These are phyloP conservation scores for Daboia siamensis DNA, from an alignment of 2,113 vertebrate genomes.

Conservation along the genomic window DNA sequence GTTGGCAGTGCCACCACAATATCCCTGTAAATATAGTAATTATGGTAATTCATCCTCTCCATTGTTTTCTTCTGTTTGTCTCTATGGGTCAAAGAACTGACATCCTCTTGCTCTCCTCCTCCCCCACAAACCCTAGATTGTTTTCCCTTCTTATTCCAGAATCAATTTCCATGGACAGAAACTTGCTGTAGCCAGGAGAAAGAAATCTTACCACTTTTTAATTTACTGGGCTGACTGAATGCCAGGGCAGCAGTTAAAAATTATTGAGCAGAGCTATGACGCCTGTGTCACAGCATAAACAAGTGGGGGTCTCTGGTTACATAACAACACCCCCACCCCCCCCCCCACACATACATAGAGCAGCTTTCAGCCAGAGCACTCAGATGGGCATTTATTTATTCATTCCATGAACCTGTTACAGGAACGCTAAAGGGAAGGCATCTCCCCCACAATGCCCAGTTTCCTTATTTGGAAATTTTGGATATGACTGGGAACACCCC, in stretches of 20 bases:
- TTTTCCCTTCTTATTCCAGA: constrained; percentile 21
- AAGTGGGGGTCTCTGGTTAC: constrained; percentile 64
- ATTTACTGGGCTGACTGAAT: constrained; percentile 58
- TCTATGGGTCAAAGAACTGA: background rate
- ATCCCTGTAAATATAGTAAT: background rate
- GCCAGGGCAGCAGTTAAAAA: constrained; percentile 49
- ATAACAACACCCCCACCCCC: constrained; percentile 25
- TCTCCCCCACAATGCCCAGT: background rate
- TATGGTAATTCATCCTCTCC: background rate
- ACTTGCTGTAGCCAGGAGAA: constrained; percentile 35
- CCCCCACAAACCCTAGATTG: background rate
- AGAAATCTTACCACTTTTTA: constrained; percentile 60
- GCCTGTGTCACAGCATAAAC: constrained; percentile 48
- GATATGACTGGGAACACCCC: constrained; percentile 84
- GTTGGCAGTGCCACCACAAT: background rate
- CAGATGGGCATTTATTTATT: background rate
- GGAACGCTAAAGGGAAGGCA: background rate
- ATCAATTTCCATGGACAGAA: constrained; percentile 14
- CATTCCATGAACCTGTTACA: constrained; percentile 34
- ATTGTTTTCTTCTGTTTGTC: background rate
- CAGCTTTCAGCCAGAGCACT: constrained; percentile 40
- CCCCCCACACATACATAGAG: background rate
- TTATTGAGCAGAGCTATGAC: constrained; percentile 39
- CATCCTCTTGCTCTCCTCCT: background rate
- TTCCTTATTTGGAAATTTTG: constrained; percentile 15